Conservation (phyloP, 2,888 invertebrate genomes). For the Erebia palarica region DNA sequence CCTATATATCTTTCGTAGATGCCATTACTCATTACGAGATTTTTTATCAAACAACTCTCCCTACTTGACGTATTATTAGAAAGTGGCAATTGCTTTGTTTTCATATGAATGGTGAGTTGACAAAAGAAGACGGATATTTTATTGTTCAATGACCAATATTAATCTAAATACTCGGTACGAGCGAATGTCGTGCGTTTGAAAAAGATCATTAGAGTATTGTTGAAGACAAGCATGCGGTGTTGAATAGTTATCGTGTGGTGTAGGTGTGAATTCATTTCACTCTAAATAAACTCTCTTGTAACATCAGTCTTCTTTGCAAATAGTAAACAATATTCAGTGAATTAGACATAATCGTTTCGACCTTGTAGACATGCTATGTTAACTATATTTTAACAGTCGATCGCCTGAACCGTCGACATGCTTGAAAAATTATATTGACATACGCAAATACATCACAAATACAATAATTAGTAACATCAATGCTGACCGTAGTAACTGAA, state of each 20-base stretch:
- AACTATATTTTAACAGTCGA: conserved; percentile 17
- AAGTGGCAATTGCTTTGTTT: conserved; percentile 17
- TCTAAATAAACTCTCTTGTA: background rate
- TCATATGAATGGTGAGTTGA: conserved; percentile 6
- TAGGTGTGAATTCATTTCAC: background rate
- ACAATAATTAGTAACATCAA: background rate
- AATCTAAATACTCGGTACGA: conserved; percentile 3
- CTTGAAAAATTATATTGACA: conserved; percentile 21
- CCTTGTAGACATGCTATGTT: conserved; percentile 4
- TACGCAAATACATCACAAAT: background rate
- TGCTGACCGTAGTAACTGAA: background rate
- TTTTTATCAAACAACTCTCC: background rate
- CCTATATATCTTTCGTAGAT: no score
- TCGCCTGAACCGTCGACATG: conserved; percentile 5
- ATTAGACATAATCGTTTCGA: conserved; percentile 6
- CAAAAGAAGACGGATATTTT: conserved; percentile 11
- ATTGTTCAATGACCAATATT: conserved; percentile 20
- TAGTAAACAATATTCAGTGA: conserved; percentile 1
- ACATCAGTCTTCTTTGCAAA: background rate
- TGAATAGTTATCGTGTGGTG: background rate
- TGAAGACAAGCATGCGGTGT: background rate
- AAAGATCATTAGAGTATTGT: conserved; percentile 24
- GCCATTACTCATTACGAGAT: background rate
- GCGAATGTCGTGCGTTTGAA: conserved; percentile 18
- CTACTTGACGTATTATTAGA: conserved; percentile 3